These are phyloP conservation scores for Trinorchestia longiramus DNA, from an alignment of 1,140 invertebrate species.

Conservation along the genomic window DNA sequence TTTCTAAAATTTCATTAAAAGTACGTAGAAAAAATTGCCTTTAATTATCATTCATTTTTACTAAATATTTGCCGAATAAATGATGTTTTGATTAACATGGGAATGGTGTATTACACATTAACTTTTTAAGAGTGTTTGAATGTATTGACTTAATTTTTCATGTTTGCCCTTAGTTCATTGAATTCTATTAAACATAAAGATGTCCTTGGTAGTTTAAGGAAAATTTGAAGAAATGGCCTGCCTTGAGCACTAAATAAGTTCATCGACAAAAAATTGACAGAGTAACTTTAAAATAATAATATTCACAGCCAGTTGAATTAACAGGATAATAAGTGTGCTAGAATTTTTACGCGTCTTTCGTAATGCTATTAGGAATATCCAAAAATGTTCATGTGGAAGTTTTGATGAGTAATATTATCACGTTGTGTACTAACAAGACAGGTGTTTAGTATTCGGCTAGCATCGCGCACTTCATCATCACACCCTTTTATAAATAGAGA, in stretches of 20 bases:
- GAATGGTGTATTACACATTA: too few relatives aligned
- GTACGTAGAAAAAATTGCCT: too few relatives aligned
- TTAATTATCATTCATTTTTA: too few relatives aligned
- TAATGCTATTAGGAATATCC: not conserved
- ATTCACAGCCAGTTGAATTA: not conserved
- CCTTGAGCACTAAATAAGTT: not conserved
- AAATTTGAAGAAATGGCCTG: not conserved
- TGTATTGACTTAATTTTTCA: too few relatives aligned
- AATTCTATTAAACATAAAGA: too few relatives aligned
- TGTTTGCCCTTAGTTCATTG: too few relatives aligned
- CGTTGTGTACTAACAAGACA: conserved; percentile 35
- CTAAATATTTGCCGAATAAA: too few relatives aligned
- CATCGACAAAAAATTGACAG: not conserved
- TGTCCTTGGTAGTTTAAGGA: too few relatives aligned
- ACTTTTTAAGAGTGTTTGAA: too few relatives aligned
- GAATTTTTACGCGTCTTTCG: not conserved
- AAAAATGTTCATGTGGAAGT: not conserved
- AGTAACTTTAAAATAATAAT: not conserved
- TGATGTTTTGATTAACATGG: too few relatives aligned
- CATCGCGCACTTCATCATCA: conserved; percentile 49
- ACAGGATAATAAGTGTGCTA: not conserved
- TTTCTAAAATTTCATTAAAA: too few relatives aligned
- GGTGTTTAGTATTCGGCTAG: conserved; percentile 23
- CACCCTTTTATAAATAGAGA: conserved; percentile 50
- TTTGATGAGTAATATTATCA: conserved; percentile 42